These are phyloP conservation scores for Suricata suricatta DNA, from an alignment of 2,113 vertebrate species.

Conservation along the genomic window DNA sequence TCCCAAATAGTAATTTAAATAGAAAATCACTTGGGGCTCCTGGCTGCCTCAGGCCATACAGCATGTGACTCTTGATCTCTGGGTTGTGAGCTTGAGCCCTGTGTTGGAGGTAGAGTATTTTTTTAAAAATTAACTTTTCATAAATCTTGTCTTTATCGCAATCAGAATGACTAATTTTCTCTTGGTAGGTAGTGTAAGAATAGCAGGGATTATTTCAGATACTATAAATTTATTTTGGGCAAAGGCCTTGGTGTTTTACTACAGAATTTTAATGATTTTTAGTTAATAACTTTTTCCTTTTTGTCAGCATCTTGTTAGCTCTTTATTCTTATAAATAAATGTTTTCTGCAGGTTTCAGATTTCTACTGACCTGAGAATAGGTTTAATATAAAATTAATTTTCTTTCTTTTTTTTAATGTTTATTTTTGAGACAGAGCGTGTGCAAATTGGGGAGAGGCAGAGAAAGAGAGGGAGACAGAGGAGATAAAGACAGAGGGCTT, in stretches of 20 bases:
- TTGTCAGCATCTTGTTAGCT: background rate
- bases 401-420: background rate
- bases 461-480: too few species aligned
- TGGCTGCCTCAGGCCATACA: background rate
- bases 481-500: too few species aligned
- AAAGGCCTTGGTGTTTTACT: background rate
- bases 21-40: background rate
- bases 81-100: background rate
- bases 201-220: constrained; percentile 43
- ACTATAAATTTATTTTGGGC: constrained; percentile 29
- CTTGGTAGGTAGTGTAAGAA: background rate
- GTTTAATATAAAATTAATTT: constrained; percentile 33
- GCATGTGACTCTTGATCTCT: background rate
- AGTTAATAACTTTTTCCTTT: background rate
- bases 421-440: too few species aligned
- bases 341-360: constrained; percentile 24
- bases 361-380: background rate
- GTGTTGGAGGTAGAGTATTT: background rate
- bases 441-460: too few species aligned
- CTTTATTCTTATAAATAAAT: background rate
- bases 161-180: background rate
- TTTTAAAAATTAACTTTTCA: background rate
- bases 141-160: background rate
- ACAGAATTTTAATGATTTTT: constrained; percentile 28
- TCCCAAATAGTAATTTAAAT: background rate